Evolutionary conservation across 1,140 invertebrate species (phyloP), one percentile per base, ranked within the genome.

Genomic region (Saxidomus purpurata): DNA sequence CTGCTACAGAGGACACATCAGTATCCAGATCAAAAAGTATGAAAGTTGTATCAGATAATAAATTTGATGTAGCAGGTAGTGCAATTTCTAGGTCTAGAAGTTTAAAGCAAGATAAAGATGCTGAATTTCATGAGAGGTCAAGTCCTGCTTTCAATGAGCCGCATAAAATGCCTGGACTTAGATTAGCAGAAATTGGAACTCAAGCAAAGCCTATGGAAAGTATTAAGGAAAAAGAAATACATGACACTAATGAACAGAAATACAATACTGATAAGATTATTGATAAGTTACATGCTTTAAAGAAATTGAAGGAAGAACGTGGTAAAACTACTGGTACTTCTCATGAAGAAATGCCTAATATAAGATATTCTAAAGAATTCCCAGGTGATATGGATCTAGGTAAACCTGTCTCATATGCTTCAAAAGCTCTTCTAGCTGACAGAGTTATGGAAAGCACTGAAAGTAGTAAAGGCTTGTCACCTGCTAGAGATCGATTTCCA

Each of bases 61-160:
- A 92, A 84, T n/a, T 25, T 43, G 61, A 77, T 25, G 22, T 76
- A 11, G 36, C 80, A 80, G 28, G 34, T 40, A 67, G 71, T 52
- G 89, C 74, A 47, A 36, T 92, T n/a, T 43, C 83, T 71, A 63
- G 91, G n/a, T 92, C 90, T 49, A 92, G 86, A 89, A 92, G 91
- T 80, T 79, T 91, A 47, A 87, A 90, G 49, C 59, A 87, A 22
- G 85, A 90, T 59, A 80, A 63, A 38, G 86, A 83, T 36, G 13
- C 36, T 34, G 80, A 87, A 17, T 49, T 25, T 47, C 55, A 34
- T 63, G 76, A 40, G 49, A 63, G 49, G 1, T 76, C 67, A 55
- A 67, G 49, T 43, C 52, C 69, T 3, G 47, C 28, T 74, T 43
- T 25, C 0, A 22, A 25, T 40, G 77, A 69, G 3, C 0, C 34